These are phyloP conservation scores for Plemyria rubiginata DNA, from an alignment of 2,888 invertebrate genomes.

Conservation along the genomic window DNA sequence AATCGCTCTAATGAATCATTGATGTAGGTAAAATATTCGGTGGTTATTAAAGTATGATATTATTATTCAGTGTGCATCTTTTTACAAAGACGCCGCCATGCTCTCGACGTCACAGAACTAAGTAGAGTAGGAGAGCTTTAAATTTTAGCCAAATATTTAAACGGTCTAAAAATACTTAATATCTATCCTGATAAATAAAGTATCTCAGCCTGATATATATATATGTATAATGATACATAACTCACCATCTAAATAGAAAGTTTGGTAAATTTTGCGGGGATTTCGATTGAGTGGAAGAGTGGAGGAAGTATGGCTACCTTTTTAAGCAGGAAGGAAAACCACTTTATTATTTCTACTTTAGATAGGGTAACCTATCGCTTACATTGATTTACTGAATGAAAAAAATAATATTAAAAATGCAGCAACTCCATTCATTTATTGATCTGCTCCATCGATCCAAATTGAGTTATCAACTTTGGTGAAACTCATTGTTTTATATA, in stretches of 20 bases:
- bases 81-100: slow-evolving; percentile 76
- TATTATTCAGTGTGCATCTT: slow-evolving; percentile 72
- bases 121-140: slow-evolving; percentile 40
- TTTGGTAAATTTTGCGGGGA: background rate
- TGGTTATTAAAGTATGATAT: slow-evolving; percentile 58
- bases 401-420: background rate
- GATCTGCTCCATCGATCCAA: slow-evolving; percentile 59
- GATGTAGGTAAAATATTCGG: slow-evolving; percentile 56
- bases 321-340: no score
- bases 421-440: slow-evolving; percentile 48
- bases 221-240: no score
- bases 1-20: slow-evolving; percentile 50
- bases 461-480: slow-evolving; percentile 84
- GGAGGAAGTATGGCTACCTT: no score
- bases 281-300: background rate
- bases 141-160: background rate
- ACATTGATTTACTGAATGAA: no score
- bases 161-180: no score
- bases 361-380: no score
- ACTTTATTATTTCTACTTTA: no score
- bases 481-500: slow-evolving; percentile 82
- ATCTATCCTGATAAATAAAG: no score
- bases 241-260: background rate
- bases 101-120: slow-evolving; percentile 48
- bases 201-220: no score